Percentiles rank a stretch among this genome's conserved stretches.
Evolutionary conservation across 2,888 invertebrate genomes (phyloP).

Genomic region (Orthosia gothica): DNA sequence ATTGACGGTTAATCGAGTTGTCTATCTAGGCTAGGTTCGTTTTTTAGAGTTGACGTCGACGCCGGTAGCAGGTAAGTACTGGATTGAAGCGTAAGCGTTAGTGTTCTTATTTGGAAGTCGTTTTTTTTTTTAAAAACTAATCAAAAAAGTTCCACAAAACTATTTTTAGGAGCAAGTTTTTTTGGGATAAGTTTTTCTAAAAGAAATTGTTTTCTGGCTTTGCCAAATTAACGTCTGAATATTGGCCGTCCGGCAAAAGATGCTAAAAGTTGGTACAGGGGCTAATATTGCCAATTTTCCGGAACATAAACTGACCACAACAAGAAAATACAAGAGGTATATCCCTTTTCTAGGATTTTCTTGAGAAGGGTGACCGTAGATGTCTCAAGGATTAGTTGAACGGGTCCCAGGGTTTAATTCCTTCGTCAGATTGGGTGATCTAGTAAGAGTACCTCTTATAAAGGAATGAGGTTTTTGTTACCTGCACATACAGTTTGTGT

Average conservation of each 20-base stretch:
- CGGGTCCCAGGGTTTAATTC: background rate
- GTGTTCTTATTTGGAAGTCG: no score
- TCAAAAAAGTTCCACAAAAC: no score
- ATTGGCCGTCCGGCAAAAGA: conserved; percentile 1
- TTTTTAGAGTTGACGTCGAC: no score
- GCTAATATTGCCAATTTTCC: conserved; percentile 43
- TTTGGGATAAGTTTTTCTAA: background rate
- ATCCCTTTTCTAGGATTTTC: conserved; percentile 14
- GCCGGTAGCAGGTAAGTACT: no score
- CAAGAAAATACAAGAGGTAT: conserved; percentile 7
- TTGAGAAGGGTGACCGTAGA: background rate
- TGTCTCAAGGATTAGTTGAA: conserved; percentile 36
- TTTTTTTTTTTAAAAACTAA: no score
- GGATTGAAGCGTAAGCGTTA: no score
- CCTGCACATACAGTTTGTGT: background rate
- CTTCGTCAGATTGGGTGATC: conserved; percentile 3
- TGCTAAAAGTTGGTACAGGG: background rate
- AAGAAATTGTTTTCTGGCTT: conserved; percentile 7
- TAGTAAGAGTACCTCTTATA: conserved; percentile 3
- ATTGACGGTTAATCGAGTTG: no score
- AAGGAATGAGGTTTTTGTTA: conserved; percentile 8
- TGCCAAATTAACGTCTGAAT: conserved; percentile 23
- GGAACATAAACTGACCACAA: conserved; percentile 32
- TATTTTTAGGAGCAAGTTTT: conserved; percentile 11
- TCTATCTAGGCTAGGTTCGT: no score